A percentile compares a stretch with the other conserved stretches of the same genome.
phyloP scores from a whole-genome alignment of 2,888 invertebrate species.

The Miltochrista miniata region DNA sequence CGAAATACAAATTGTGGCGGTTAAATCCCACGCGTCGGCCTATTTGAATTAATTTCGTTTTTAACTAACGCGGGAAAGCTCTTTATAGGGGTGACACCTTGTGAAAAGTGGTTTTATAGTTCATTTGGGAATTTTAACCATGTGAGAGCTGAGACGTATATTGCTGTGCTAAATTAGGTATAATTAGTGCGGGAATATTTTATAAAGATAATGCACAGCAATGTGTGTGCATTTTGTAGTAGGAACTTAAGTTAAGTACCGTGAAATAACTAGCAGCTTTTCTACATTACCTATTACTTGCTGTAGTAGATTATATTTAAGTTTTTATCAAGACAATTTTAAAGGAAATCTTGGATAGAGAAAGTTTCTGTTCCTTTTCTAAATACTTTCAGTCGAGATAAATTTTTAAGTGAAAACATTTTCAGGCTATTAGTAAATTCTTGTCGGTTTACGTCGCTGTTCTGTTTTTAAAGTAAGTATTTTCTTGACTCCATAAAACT shows the following conservation, averaged over 20 bases:
- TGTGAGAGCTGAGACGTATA: slow-evolving; percentile 33
- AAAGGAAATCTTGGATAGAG: too few relatives aligned
- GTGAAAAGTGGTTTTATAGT: slow-evolving; percentile 54
- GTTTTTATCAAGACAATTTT: too few relatives aligned
- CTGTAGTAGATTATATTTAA: too few relatives aligned
- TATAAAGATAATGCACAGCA: slow-evolving; percentile 18
- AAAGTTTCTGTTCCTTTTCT: too few relatives aligned
- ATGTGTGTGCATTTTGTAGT: slow-evolving; percentile 18
- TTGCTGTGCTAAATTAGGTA: slow-evolving; percentile 35
- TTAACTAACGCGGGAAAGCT: slow-evolving; percentile 68
- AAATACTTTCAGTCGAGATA: too few relatives aligned
- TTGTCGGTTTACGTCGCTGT: too few relatives aligned
- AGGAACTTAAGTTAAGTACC: slow-evolving; percentile 4
- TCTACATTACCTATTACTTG: not conserved
- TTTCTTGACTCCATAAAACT: too few relatives aligned
- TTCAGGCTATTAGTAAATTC: too few relatives aligned
- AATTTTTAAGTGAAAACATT: too few relatives aligned
- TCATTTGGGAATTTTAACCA: slow-evolving; percentile 45
- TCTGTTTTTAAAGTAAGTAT: too few relatives aligned
- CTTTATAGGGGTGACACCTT: slow-evolving; percentile 54
- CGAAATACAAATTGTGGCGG: slow-evolving; percentile 71
- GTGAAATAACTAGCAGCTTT: not conserved
- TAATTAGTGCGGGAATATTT: slow-evolving; percentile 41
- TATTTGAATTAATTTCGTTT: slow-evolving; percentile 72
- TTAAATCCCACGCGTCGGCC: slow-evolving; percentile 62